Evolutionary conservation across 2,113 vertebrate genomes (phyloP).

Genomic region (Amblyornis subalaris): DNA sequence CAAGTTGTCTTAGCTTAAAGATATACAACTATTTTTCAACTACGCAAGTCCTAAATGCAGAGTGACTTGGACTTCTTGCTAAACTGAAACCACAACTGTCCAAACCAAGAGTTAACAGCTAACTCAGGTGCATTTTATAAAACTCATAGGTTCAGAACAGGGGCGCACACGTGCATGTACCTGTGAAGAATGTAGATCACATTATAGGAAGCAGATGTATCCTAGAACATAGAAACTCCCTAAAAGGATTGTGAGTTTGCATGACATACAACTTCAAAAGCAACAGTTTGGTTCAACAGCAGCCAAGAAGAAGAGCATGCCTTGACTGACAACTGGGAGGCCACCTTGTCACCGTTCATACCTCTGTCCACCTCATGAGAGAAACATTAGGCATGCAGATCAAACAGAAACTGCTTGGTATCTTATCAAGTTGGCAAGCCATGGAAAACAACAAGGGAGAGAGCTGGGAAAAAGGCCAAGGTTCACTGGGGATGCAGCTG

Average conservation of each 20-base stretch:
- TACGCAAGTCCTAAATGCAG: neutral
- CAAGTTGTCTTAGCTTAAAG: neutral
- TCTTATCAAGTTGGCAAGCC: neutral
- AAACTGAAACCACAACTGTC: neutral
- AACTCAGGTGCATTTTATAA: neutral
- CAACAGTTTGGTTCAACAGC: neutral
- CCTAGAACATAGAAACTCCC: neutral
- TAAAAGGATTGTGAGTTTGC: neutral
- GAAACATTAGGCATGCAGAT: neutral
- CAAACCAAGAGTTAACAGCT: neutral
- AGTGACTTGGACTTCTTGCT: neutral
- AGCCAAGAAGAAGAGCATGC: neutral
- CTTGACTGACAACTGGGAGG: neutral
- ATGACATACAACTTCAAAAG: neutral
- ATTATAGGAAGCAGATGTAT: neutral
- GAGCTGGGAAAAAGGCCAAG: neutral
- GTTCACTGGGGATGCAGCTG: neutral
- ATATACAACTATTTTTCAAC: neutral
- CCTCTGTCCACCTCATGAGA: neutral
- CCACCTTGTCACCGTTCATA: neutral
- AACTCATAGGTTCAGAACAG: neutral
- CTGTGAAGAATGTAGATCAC: neutral
- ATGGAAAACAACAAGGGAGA: neutral
- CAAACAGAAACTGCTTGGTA: neutral
- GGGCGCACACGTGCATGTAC: accelerated